These are phyloP conservation scores for Vulpes ferrilata DNA, from an alignment of 2,113 vertebrate species.

Conservation along the genomic window DNA sequence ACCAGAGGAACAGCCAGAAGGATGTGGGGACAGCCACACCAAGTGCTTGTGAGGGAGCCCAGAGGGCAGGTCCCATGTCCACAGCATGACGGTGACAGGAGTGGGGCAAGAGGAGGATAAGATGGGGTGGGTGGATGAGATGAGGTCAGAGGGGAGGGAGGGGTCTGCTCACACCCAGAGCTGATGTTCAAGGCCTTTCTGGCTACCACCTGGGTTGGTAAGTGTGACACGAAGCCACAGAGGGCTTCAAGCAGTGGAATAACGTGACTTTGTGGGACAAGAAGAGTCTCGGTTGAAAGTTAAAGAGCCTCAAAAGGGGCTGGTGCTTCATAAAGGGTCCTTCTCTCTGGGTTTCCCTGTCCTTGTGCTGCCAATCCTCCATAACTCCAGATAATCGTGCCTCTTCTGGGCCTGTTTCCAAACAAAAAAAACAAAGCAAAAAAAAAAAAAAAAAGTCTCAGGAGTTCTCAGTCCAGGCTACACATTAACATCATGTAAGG, in stretches of 20 bases:
- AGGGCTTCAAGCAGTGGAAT: not conserved
- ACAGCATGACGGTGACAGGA: rapidly evolving
- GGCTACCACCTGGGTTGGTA: not conserved
- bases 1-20: not conserved
- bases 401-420: not conserved
- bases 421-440: not conserved
- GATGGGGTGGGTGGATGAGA: not conserved
- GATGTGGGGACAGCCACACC: not conserved
- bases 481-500: not conserved
- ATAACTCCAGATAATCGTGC: not conserved
- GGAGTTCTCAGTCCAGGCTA: not conserved
- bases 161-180: not conserved
- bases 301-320: not conserved
- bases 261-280: not conserved
- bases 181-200: not conserved
- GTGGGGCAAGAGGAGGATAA: not conserved
- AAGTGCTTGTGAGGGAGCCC: not conserved
- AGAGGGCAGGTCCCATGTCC: rapidly evolving
- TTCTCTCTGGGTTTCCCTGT: not conserved
- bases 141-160: too few relatives aligned
- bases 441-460: not conserved
- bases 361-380: not conserved
- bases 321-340: not conserved
- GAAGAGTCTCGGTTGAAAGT: not conserved
- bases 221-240: not conserved